Percentiles rank a stretch among this genome's conserved stretches.
phyloP scores from a whole-genome alignment of 2,888 invertebrate species.

The Apotomis betuletana region DNA sequence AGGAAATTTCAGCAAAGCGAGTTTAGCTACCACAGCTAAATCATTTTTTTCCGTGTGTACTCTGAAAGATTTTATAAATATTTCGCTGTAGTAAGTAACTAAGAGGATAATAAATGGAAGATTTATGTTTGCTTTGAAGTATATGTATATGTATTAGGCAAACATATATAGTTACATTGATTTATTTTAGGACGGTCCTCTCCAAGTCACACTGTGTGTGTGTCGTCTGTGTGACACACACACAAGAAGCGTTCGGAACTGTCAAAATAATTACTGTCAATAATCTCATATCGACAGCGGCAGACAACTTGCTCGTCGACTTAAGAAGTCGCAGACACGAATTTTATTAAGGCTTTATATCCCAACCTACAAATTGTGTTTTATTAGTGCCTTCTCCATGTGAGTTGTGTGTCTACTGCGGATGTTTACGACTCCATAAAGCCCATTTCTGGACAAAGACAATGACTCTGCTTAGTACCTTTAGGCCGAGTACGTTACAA shows the following conservation, averaged over 20 bases:
- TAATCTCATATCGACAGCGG: conserved; percentile 65
- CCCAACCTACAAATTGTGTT: background rate
- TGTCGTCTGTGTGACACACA: background rate
- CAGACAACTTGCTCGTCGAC: conserved; percentile 42
- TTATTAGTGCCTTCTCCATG: background rate
- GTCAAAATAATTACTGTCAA: conserved; percentile 72
- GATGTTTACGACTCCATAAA: background rate
- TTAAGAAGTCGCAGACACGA: conserved; percentile 21
- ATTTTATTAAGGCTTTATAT: background rate
- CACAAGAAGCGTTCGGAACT: conserved; percentile 52
- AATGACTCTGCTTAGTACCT: background rate
- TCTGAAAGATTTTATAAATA: too few relatives aligned
- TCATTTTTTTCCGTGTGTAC: too few relatives aligned
- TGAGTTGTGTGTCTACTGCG: background rate
- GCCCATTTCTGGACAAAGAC: background rate
- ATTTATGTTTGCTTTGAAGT: too few relatives aligned
- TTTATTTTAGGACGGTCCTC: too few relatives aligned
- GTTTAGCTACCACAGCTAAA: too few relatives aligned
- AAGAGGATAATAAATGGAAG: too few relatives aligned
- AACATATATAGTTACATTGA: too few relatives aligned
- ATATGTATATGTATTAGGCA: too few relatives aligned
- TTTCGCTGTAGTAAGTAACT: too few relatives aligned
- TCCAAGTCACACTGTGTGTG: too few relatives aligned
- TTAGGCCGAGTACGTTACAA: background rate
- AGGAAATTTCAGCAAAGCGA: too few relatives aligned